Evolutionary conservation across 2,113 vertebrate species (phyloP), one percentile per base, ranked within the genome.

Genomic region (Neolamprologus longior): DNA sequence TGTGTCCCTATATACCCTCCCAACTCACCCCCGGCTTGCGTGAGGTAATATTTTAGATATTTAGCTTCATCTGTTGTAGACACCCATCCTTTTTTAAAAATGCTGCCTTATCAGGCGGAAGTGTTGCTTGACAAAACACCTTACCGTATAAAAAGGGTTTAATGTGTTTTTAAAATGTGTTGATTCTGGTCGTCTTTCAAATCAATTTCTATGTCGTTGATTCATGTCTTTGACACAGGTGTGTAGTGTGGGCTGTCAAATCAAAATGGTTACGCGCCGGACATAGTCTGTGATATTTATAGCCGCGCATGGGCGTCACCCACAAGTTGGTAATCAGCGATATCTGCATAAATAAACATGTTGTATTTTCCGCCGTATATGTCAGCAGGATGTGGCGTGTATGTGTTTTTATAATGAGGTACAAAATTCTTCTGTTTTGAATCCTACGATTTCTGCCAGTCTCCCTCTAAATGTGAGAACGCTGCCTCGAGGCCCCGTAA

Each of bases 101-200:
- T 57, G 54, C 21, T 26, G 4, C 0, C 21, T 26, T 0, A 57
- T 8, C 0, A 0, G 54, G 0, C 4, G 0, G 2, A 55, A 26
- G 54, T 26, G 11, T 0, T 3, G 21, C 7, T 55, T 5, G 11
- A 26, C 11, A 14, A 55, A 1, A 21, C 54, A 55, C 21, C 6
- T 55, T 14, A 1, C 54, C 0, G 2, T 55, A 55, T 0, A 26
- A 55, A 55, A 55, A 26, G 6, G 0, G 11, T 24, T 4, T 55
- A 21, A 21, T 21, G 21, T 21, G 21, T 21, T 21, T 21, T 21
- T 21, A 21, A 21, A 21, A 21, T 21, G 54, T 55, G 11, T 55
- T 55, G 21, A 26, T 55, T 55, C 1, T 55, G 54, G 2, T 7
- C 2, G 7, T 55, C 21, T 55, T 55, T 55, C 1, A 26, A 55